Evolutionary conservation across 2,797 vertebrate genomes (phyloP).

Genomic region (Orientallactaga sibirica): DNA sequence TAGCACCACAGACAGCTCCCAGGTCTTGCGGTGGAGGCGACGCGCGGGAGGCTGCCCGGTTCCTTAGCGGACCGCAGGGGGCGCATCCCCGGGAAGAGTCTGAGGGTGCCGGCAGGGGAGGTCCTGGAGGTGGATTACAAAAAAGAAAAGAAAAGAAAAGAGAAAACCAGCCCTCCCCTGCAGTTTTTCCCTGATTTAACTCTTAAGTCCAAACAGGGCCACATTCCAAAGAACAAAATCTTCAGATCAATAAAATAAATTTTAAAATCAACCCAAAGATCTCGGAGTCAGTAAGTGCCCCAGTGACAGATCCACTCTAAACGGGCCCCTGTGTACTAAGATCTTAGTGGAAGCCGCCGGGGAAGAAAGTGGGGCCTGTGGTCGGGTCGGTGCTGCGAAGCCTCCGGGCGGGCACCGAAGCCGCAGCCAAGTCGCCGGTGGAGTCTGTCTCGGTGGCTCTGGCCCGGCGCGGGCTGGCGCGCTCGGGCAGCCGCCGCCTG

Average conservation of each 20-base stretch:
- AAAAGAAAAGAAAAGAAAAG: not conserved
- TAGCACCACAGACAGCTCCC: conserved; percentile 90
- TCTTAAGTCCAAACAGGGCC: conserved; percentile 71
- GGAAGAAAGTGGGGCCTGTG: not conserved
- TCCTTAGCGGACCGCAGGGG: conserved; percentile 1
- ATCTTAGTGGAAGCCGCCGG: conserved; percentile 63
- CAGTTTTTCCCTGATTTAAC: conserved; percentile 66
- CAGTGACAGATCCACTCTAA: conserved; percentile 70
- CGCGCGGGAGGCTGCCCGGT: fast-evolving
- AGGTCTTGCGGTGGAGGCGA: not conserved
- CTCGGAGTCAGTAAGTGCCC: conserved; percentile 69
- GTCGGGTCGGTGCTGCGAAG: not conserved
- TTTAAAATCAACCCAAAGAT: conserved; percentile 54
- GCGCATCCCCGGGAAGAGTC: not conserved
- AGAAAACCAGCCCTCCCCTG: not conserved
- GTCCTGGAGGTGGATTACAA: conserved; percentile 25
- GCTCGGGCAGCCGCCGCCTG: not conserved
- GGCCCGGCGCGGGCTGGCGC: not conserved
- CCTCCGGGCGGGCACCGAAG: not conserved
- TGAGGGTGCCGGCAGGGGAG: not conserved
- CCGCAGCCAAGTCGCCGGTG: not conserved
- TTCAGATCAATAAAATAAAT: conserved; percentile 75
- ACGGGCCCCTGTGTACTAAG: conserved; percentile 52
- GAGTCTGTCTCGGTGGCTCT: not conserved
- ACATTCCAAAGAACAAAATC: conserved; percentile 79